Evolutionary conservation across 2,113 vertebrate genomes (phyloP), one percentile per base, ranked within the genome.

Genomic region (Pteruthius melanotis): DNA sequence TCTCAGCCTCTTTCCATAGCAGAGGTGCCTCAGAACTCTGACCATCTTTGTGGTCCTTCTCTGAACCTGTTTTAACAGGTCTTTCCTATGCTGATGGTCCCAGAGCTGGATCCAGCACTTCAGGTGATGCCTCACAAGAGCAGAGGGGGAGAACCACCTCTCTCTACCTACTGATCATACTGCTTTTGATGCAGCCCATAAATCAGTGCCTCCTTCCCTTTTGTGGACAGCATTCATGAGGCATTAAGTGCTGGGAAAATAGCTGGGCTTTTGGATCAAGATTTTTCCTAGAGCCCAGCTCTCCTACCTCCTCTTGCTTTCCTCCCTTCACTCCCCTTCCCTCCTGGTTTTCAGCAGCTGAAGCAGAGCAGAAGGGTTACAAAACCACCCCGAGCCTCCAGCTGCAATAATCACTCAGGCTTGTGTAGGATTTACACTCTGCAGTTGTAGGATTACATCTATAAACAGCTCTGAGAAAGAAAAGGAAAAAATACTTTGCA

Each of bases 401-500:
- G 78, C 71, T 90, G 69, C 35, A 93, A 69, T 83, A 96, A 94
- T 90, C 5, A 1, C 52, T 81, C 8, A 0, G 16, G 54, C 37
- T 90, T 91, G 31, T 59, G 40, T 37, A 59, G 94, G 71, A 88
- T 94, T 96, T 93, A 54, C 13, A 68, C 49, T 87, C 54, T 78
- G 70, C 47, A 53, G 39, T 78, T 69, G n/a, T 54, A 80, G 84
- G 64, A 94, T 95, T 93, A 83, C 35, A 90, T 44, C 21, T 90
- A 56, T 68, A 96, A 96, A 88, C 60, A 93, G 26, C 33, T 88
- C 50, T 47, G 66, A 95, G 78, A 70, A 88, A 90, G 15, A 80
- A 94, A 80, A 93, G 31, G 14, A 60, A 69, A 81, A 63, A 15
- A 3, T 7, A 45, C 31, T 66, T 50, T 21, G 6, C 17, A 15